Conservation (phyloP, 1,140 invertebrate genomes). For the Hesperophylax magnus region DNA sequence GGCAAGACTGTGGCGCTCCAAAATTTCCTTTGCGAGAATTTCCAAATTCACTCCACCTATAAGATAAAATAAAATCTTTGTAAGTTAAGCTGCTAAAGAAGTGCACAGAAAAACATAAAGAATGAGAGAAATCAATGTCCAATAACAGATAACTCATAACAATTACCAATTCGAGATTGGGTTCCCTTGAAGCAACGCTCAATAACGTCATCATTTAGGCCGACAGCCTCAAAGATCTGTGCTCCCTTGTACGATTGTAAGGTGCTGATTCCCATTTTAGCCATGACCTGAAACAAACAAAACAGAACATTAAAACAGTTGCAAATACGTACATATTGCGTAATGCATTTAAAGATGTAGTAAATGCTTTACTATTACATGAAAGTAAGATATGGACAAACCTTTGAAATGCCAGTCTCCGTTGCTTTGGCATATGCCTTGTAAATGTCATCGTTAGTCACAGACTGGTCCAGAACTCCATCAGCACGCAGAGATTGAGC, state of each 20-base stretch:
- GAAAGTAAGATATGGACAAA: conserved; percentile 40
- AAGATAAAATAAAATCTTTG: background rate
- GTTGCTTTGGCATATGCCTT: conserved; percentile 78
- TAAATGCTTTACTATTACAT: background rate
- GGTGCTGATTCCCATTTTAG: conserved; percentile 99
- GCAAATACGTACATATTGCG: too few species aligned
- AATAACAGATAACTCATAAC: conserved; percentile 13
- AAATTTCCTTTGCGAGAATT: conserved; percentile 89
- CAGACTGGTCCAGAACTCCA: conserved; percentile 80
- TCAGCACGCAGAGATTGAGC: conserved; percentile 86
- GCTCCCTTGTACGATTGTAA: conserved; percentile 99
- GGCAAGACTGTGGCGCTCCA: conserved; percentile 86
- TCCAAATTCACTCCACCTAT: conserved; percentile 92
- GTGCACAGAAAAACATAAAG: too few species aligned
- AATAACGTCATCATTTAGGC: conserved; percentile 92
- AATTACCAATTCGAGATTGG: conserved; percentile 85
- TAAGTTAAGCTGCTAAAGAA: too few species aligned
- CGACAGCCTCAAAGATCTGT: conserved; percentile 99
- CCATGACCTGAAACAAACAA: conserved; percentile 81
- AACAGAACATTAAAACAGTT: too few species aligned
- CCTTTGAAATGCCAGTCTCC: conserved; percentile 87
- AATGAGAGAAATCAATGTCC: too few species aligned
- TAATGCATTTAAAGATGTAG: too few species aligned
- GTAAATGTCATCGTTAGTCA: conserved; percentile 90
- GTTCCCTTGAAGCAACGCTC: conserved; percentile 97